These are phyloP conservation scores for Iphiclides podalirius DNA, from an alignment of 2,888 invertebrate species.

Conservation along the genomic window DNA sequence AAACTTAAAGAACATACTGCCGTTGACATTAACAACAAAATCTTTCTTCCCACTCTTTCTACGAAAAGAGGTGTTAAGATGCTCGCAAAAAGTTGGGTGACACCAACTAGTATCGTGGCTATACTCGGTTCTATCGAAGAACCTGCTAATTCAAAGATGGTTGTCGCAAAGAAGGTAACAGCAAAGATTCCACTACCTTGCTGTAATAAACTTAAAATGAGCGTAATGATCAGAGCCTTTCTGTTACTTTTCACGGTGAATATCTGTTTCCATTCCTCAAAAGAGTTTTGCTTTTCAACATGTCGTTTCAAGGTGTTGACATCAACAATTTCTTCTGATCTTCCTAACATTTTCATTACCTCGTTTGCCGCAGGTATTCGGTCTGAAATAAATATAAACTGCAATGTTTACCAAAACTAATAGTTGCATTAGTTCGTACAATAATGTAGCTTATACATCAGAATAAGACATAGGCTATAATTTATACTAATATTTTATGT, in stretches of 20 bases:
- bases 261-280: conserved; percentile 36
- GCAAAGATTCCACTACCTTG: conserved; percentile 42
- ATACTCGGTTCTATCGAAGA: conserved; percentile 39
- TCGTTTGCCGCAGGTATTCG: not conserved
- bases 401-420: not conserved
- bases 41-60: conserved; percentile 45
- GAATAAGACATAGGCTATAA: conserved; percentile 20
- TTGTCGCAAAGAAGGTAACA: conserved; percentile 38
- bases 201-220: conserved; percentile 35
- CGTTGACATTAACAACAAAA: conserved; percentile 41
- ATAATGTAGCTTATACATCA: conserved; percentile 35
- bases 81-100: conserved; percentile 41
- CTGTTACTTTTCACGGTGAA: conserved; percentile 37
- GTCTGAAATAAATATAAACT: not conserved
- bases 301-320: not conserved
- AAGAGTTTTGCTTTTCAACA: conserved; percentile 1
- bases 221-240: conserved; percentile 38
- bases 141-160: conserved; percentile 41
- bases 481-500: conserved; percentile 29
- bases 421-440: conserved; percentile 39
- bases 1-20: conserved; percentile 41
- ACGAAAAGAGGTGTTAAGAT: conserved; percentile 43
- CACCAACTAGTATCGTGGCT: conserved; percentile 47
- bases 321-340: not conserved
- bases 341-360: not conserved